Evolutionary conservation across 2,888 invertebrate genomes (phyloP), one percentile per base, ranked within the genome.

Genomic region (Tinea pellionella): DNA sequence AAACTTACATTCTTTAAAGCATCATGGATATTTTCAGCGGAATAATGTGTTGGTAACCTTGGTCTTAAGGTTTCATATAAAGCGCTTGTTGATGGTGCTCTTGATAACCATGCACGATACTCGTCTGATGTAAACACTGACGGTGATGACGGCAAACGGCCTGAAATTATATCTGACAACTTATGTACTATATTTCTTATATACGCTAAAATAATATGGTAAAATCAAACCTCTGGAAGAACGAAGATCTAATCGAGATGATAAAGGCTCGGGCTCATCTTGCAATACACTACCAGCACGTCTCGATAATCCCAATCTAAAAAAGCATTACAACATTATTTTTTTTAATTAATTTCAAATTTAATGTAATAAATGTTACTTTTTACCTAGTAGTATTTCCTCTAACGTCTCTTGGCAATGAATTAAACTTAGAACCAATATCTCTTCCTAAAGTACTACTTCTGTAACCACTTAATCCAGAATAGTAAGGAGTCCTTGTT

Each of bases 101-200:
- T 91, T 63, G 95, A 93, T 73, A 97, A 81, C 97, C 97, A 97
- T 66, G 96, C 95, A 66, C 96, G 92, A 78, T 97, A 96, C 81
- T 96, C 96, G 81, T 96, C 96, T 71, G 96, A 94, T 65, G 95
- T 95, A 87, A 96, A 96, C 76, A 95, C 90, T 71, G 90, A 83
- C 63, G 88, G 80, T 65, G 82, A 84, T 64, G 81, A 83, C 65
- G 82, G 79, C 68, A 86, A 75, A 71, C 79, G 80, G 75, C 85
- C 86, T 86, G 72, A 29, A 57, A 57, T 57, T 32, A 55, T 55
- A 55, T 24, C 55, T 47, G 15, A 47, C 1, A 16, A n/a, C 47
- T 16, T 47, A 16, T 47, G 47, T 47, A 4, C 13, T 47, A 2
- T 47, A 9, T 37, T 37, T 37, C 37, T 37, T 37, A 37, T 1